Base-by-base conservation (phyloP, 1,140 invertebrate species). In the Eurosta solidaginis region DNA sequence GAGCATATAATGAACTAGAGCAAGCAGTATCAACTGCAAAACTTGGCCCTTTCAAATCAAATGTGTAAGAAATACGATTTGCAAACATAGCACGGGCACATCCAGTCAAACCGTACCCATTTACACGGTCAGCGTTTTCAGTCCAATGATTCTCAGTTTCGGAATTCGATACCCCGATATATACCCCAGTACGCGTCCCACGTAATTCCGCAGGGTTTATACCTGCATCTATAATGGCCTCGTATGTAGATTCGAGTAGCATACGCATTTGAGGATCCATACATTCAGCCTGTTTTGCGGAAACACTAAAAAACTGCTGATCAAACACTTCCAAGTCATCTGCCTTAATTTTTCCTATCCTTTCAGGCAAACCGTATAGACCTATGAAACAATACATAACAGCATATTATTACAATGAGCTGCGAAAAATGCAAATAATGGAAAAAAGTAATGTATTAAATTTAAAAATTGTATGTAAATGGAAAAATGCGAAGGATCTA, bases 251-350 rank as follows among this genome's bases (percentile, higher is more conserved):
- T 89, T 99, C 98, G 3, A 99, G 90, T 29, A 99, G 88, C 82
- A 98, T 90, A 79, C 97, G 90, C 45, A 98, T 89, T 88, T 98
- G 96, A 4, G 98, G 97, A 87, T 99, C 97, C 97, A 99, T 99
- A 45, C 92, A 91, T 82, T 98, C 91, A 1, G 97, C 97, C 87
- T 98, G 96, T 89, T 98, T 97, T 1, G 93, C 93, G 86, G 97
- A 95, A 6, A 98, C 95, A 47, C 96, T 95, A 89, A 98, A 98
- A 88, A 97, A 98, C n/a, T 93, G 92, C 4, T 96, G 94, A 87
- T 98, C 97, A 84, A 98, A 98, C 81, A 93, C 92, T 44, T 90
- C 88, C 45, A 99, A 82, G 82, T 98, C 93, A 84, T 95, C 96
- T 80, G 98, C 93, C 88, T 97, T 98, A 0, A 99, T 83, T 89